Evolutionary conservation across 2,113 vertebrate genomes (phyloP), one percentile per base, ranked within the genome.

Genomic region (Columbina picui): DNA sequence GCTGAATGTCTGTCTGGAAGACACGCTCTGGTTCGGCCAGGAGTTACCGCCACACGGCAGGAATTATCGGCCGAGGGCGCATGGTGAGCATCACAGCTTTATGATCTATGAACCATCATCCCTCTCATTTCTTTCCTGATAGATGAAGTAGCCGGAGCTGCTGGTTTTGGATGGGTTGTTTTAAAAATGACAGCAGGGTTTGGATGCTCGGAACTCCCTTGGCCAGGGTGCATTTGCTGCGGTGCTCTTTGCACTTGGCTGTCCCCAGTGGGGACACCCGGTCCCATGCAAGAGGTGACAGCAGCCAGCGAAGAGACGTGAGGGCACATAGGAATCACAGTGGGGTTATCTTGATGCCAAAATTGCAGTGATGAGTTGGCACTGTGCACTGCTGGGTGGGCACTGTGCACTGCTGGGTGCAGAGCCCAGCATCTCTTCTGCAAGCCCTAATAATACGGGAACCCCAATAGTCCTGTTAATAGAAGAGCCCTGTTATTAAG

Each of bases 381-480:
- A 49, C n/a, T 14, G 2, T 23, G 36, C 17, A 17, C 64, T 47
- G 77, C 53, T 64, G 71, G 26, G 22, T 23, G 64, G 65, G 56
- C 47, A 49, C n/a, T 14, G 2, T 23, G 36, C 17, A 17, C 64
- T 47, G 77, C 53, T 64, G 71, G 26, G 22, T 23, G 64, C 63
- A 64, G 64, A 36, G 34, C 27, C 4, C 14, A 9, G 45, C 60
- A 47, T 38, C 93, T 20, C 69, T 60, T 53, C 85, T 6, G 0
- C 2, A 0, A 50, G 43, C 64, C 27, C 56, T 7, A 3, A 7
- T 0, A 7, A 25, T 6, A 1, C 0, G 1, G 3, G 60, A 71
- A 36, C 30, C 21, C n/a, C 6, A 0, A 7, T 5, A 41, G 25
- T 15, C 22, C 53, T 5, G 10, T 5, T 26, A 26, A 9, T 1